Percentiles rank a stretch among this genome's conserved stretches.
These are phyloP conservation scores for Barbus barbus DNA, from an alignment of 2,113 vertebrate species.

Conservation along the genomic window DNA sequence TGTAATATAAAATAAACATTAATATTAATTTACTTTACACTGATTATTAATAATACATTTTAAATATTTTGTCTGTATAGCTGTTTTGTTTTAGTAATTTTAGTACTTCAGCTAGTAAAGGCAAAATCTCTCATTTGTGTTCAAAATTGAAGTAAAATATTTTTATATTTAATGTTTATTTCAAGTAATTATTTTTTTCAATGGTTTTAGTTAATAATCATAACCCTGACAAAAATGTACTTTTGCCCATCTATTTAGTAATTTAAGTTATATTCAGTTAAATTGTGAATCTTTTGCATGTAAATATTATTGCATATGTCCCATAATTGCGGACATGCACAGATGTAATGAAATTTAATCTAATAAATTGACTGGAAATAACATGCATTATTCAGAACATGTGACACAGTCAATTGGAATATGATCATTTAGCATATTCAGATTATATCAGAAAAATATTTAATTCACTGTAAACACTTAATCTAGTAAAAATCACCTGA, in stretches of 20 bases:
- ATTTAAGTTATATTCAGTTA: not conserved
- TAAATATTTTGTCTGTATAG: too few species aligned
- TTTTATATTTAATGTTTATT: not conserved
- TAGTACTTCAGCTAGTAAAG: too few species aligned
- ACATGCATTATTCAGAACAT: too few species aligned
- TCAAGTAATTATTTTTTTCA: not conserved
- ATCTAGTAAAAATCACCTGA: not conserved
- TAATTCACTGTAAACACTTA: not conserved
- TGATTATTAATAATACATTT: too few species aligned
- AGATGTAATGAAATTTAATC: too few species aligned
- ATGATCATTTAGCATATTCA: not conserved
- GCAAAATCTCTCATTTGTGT: too few species aligned
- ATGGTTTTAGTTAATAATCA: not conserved
- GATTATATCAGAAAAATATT: not conserved
- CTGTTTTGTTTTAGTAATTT: too few species aligned
- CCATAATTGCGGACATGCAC: not conserved
- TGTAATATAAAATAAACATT: too few species aligned
- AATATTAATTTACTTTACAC: too few species aligned
- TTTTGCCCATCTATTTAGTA: not conserved
- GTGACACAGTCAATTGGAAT: not conserved
- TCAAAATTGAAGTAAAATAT: too few species aligned
- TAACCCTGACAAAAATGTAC: not conserved
- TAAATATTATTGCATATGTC: not conserved
- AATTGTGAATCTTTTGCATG: too few species aligned
- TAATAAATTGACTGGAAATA: too few species aligned